Percentiles rank a stretch among this genome's conserved stretches.
These are phyloP conservation scores for Orbicella faveolata DNA, from an alignment of 64 coral and sea anemone species.

Conservation along the genomic window DNA sequence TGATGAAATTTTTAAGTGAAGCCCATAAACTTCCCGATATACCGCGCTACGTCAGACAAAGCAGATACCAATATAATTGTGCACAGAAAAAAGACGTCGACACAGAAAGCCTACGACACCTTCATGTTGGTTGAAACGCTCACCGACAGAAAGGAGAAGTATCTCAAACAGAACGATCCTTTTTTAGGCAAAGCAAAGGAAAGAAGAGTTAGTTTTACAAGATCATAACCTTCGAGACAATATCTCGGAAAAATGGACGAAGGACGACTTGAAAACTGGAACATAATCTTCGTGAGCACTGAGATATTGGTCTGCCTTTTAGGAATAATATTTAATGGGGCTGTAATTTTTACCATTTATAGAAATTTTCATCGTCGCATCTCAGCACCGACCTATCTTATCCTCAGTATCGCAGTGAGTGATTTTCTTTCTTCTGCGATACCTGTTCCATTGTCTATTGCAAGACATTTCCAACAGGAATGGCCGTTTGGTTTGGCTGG, in stretches of 20 bases:
- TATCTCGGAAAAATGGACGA: neutral
- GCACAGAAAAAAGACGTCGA: too few relatives aligned
- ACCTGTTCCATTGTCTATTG: neutral
- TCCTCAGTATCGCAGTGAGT: constrained; percentile 36
- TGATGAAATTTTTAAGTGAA: too few relatives aligned
- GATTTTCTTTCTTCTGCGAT: constrained; percentile 10
- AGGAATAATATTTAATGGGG: neutral
- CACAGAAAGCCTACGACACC: too few relatives aligned
- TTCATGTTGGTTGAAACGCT: too few relatives aligned
- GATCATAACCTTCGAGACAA: too few relatives aligned
- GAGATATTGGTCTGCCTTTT: neutral
- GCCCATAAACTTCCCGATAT: too few relatives aligned
- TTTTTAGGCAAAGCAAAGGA: too few relatives aligned
- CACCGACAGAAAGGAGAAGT: too few relatives aligned
- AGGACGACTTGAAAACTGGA: neutral
- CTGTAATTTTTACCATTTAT: neutral
- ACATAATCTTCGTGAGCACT: neutral
- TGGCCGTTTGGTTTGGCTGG: neutral
- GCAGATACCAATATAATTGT: too few relatives aligned
- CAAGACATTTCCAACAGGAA: neutral
- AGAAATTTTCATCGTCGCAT: neutral
- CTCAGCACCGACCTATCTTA: constrained; percentile 7
- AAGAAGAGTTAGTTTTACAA: too few relatives aligned
- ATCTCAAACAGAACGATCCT: too few relatives aligned
- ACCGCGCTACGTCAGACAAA: too few relatives aligned